Conservation (phyloP, 2,888 invertebrate species). For the Erynnis tages region DNA sequence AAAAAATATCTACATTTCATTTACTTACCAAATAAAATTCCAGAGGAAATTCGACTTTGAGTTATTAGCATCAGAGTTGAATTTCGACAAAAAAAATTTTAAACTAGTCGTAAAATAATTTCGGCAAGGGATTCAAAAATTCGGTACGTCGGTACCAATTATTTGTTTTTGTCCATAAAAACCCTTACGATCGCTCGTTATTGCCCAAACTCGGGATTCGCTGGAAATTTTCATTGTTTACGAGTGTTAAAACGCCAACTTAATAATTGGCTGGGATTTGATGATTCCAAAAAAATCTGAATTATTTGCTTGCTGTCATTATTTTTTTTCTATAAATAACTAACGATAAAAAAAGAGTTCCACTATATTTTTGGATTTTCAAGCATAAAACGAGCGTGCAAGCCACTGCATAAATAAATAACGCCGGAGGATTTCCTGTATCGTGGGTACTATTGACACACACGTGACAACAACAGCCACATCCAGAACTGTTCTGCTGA, state of each 20-base stretch:
- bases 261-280: conserved; percentile 29
- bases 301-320: too few relatives aligned
- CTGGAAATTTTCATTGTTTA: conserved; percentile 23
- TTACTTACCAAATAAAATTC: neutral
- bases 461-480: too few relatives aligned
- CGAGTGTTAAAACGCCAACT: conserved; percentile 28
- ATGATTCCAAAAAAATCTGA: conserved; percentile 25
- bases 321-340: neutral
- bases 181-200: conserved; percentile 35
- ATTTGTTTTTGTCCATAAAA: conserved; percentile 36
- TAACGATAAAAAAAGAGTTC: too few relatives aligned
- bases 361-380: too few relatives aligned
- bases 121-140: conserved; percentile 13
- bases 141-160: conserved; percentile 11
- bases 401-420: too few relatives aligned
- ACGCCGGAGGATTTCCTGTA: too few relatives aligned
- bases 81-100: neutral
- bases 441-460: too few relatives aligned
- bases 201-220: conserved; percentile 28
- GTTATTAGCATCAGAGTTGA: neutral
- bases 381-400: too few relatives aligned
- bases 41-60: conserved; percentile 2
- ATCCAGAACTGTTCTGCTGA: too few relatives aligned
- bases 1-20: neutral
- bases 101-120: conserved; percentile 11